phyloP scores from a whole-genome alignment of 2,797 vertebrate genomes.

The Trichosurus vulpecula region DNA sequence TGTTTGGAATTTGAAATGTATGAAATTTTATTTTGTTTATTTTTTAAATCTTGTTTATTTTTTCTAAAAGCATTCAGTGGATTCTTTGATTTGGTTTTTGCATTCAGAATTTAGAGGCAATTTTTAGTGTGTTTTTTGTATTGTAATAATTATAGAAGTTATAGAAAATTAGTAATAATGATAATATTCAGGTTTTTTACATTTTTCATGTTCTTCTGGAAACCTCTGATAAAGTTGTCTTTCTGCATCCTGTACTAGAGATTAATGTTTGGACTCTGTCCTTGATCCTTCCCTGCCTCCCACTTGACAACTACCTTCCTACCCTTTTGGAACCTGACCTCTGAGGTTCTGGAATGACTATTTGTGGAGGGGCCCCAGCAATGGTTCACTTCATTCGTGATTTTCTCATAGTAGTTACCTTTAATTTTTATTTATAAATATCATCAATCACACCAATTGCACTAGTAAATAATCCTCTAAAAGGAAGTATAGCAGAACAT shows the following conservation, averaged over 20 bases:
- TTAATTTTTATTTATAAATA: neutral
- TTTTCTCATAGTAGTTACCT: neutral
- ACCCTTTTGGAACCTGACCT: neutral
- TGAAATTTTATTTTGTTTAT: neutral
- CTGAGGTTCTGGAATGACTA: neutral
- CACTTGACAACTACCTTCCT: neutral
- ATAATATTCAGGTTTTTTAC: neutral
- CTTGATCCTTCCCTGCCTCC: neutral
- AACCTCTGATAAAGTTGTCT: neutral
- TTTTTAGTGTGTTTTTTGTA: neutral
- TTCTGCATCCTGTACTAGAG: neutral
- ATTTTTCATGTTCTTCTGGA: neutral
- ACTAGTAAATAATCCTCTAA: neutral
- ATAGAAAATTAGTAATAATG: neutral
- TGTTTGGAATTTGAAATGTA: neutral
- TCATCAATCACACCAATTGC: neutral
- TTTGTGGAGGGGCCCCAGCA: neutral
- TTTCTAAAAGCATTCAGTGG: neutral
- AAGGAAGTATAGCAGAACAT: neutral
- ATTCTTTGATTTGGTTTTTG: neutral
- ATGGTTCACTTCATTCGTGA: neutral
- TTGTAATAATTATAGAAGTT: neutral
- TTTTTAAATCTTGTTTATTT: neutral
- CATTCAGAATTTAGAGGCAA: neutral
- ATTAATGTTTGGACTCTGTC: neutral